These are phyloP conservation scores for Bucco capensis DNA, from an alignment of 2,113 vertebrate genomes.

Conservation along the genomic window DNA sequence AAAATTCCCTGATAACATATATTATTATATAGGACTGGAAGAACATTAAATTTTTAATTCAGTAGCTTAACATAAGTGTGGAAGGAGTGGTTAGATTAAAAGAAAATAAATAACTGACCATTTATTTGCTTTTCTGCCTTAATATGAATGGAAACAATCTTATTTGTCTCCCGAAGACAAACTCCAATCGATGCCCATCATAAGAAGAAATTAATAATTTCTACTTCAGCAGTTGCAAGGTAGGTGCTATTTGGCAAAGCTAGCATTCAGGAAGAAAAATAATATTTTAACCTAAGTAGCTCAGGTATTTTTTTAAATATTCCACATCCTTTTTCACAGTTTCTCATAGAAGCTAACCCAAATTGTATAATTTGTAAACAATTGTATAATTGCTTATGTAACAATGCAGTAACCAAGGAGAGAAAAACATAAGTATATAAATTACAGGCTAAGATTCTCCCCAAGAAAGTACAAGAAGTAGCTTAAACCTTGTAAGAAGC, in stretches of 20 bases:
- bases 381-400: too few species aligned
- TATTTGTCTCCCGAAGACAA: background rate
- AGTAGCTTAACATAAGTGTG: fast-evolving
- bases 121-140: background rate
- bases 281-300: background rate
- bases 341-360: background rate
- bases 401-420: background rate
- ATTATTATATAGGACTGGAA: background rate
- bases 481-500: background rate
- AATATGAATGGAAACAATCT: background rate
- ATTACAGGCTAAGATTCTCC: background rate
- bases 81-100: background rate
- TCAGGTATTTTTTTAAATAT: background rate
- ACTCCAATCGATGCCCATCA: background rate
- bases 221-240: too few species aligned
- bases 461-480: background rate
- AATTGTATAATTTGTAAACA: too few species aligned
- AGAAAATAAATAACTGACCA: background rate
- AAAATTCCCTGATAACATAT: background rate
- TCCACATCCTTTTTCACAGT: background rate
- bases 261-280: background rate
- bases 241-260: too few species aligned
- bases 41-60: background rate
- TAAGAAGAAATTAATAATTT: background rate
- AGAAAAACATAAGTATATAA: background rate